phyloP scores from a whole-genome alignment of 2,888 invertebrate genomes.

The Hartigia nigra region DNA sequence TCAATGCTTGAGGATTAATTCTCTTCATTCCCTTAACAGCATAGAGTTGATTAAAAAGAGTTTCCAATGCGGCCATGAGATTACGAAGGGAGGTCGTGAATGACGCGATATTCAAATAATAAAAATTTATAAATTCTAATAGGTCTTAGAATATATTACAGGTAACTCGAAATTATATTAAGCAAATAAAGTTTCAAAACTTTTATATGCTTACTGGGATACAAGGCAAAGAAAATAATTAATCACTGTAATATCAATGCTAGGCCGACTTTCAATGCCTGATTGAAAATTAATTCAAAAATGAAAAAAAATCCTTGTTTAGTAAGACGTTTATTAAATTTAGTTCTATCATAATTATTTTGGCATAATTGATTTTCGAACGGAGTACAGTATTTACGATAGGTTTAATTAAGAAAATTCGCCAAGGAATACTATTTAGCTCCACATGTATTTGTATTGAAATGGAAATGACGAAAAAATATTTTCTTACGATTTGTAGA shows the following conservation, averaged over 20 bases:
- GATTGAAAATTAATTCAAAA: not conserved
- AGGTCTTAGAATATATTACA: not conserved
- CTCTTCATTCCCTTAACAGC: not conserved
- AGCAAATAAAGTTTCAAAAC: not conserved
- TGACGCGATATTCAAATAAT: not conserved
- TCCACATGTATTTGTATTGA: not conserved
- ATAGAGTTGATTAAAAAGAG: not conserved
- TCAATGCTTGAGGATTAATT: not conserved
- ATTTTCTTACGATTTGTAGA: not conserved
- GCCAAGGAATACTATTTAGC: not conserved
- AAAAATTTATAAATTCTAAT: not conserved
- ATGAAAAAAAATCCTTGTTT: not conserved
- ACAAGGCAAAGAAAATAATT: not conserved
- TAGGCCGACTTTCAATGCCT: not conserved
- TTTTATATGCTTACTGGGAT: not conserved
- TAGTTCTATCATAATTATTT: too few species aligned
- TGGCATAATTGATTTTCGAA: too few species aligned
- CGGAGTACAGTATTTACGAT: not conserved
- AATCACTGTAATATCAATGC: not conserved
- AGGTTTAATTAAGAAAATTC: not conserved
- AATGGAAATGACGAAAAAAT: not conserved
- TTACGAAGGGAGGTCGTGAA: not conserved
- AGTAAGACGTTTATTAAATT: too few species aligned
- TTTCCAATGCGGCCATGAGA: not conserved
- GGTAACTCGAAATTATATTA: not conserved